Percentiles rank a stretch among this genome's conserved stretches.
Evolutionary conservation across 1,140 invertebrate genomes (phyloP).

Genomic region (Hylyphantes graminicola): DNA sequence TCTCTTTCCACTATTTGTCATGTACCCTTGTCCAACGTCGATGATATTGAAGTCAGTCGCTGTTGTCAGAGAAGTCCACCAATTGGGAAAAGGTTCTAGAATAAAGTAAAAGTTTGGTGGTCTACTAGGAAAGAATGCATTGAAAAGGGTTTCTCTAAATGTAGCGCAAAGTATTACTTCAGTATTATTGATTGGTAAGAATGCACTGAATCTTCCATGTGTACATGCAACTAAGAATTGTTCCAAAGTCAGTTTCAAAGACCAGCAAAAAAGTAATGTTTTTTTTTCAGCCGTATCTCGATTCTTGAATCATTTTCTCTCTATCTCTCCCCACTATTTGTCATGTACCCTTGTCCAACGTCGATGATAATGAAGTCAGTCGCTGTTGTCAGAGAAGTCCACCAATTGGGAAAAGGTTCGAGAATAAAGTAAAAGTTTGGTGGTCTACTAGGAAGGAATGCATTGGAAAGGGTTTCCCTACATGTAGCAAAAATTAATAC

Average conservation of each 20-base stretch:
- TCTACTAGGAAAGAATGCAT: too few species aligned
- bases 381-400: constrained; percentile 39
- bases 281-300: constrained; percentile 30
- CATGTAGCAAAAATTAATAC: too few species aligned
- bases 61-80: constrained; percentile 35
- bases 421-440: background rate
- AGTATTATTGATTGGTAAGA: too few species aligned
- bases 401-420: constrained; percentile 33
- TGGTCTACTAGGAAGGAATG: too few species aligned
- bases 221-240: too few species aligned
- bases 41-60: constrained; percentile 55
- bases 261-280: too few species aligned
- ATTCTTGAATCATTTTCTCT: constrained; percentile 26
- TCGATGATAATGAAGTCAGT: constrained; percentile 50
- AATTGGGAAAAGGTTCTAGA: constrained; percentile 32
- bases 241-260: too few species aligned
- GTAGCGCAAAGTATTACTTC: too few species aligned
- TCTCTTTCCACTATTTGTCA: constrained; percentile 28
- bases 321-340: background rate
- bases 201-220: too few species aligned
- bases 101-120: background rate
- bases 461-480: too few species aligned
- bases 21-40: constrained; percentile 34
- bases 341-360: background rate
- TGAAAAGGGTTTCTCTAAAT: too few species aligned